phyloP scores from a whole-genome alignment of 2,797 vertebrate species.

The Xenentodon cancila region DNA sequence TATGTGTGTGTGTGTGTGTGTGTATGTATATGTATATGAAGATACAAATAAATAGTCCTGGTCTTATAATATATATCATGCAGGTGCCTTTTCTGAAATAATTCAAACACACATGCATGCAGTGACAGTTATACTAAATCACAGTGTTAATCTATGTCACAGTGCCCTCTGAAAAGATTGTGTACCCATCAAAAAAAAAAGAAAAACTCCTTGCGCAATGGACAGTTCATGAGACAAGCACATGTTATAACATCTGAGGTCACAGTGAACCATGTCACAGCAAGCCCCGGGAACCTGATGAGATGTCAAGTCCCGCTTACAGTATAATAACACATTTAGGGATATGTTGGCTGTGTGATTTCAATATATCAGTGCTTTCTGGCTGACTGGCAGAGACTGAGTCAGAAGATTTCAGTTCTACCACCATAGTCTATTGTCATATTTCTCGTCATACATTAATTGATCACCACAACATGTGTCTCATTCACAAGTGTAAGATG shows the following conservation, averaged over 20 bases:
- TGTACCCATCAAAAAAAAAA: constrained; percentile 61
- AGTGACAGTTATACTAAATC: constrained; percentile 28
- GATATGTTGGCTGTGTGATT: constrained; percentile 42
- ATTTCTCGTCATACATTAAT: constrained; percentile 46
- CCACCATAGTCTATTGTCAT: constrained; percentile 40
- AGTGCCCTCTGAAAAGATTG: constrained; percentile 67
- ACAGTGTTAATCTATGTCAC: constrained; percentile 70
- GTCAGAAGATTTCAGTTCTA: constrained; percentile 41
- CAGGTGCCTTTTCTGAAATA: constrained; percentile 29
- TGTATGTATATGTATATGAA: constrained; percentile 2
- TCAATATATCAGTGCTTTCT: constrained; percentile 43
- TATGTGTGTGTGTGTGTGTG: background rate
- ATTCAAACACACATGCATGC: constrained; percentile 22
- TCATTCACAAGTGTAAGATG: constrained; percentile 20
- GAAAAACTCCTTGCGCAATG: constrained; percentile 46
- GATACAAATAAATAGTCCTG: constrained; percentile 29
- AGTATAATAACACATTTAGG: constrained; percentile 52
- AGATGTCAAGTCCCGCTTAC: constrained; percentile 71
- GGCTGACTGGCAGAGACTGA: constrained; percentile 23
- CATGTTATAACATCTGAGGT: constrained; percentile 72
- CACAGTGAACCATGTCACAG: constrained; percentile 79
- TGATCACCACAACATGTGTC: constrained; percentile 41
- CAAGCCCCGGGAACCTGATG: constrained; percentile 75
- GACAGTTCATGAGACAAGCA: constrained; percentile 61
- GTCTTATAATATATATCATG: constrained; percentile 43